A percentile compares a stretch with the other conserved stretches of the same genome.
Evolutionary conservation across 2,888 invertebrate species (phyloP).

Genomic region (Bursaphelenchus okinawaensis): DNA sequence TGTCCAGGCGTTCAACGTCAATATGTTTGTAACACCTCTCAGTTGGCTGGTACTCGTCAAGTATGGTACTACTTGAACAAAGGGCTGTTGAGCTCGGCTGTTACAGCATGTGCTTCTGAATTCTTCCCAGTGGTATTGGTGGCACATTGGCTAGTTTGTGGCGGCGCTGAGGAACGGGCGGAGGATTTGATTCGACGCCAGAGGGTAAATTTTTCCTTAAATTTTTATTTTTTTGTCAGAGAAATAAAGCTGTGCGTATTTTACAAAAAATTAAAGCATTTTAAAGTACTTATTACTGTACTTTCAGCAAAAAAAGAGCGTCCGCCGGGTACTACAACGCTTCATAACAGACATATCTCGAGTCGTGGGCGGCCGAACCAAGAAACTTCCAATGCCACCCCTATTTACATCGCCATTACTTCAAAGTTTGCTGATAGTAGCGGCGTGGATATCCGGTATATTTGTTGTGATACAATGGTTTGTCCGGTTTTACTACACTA

Average conservation of each 20-base stretch:
- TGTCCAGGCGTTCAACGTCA: constrained; percentile 50
- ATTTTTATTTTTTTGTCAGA: neutral
- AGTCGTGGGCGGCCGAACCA: constrained; percentile 36
- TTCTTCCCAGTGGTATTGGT: constrained; percentile 56
- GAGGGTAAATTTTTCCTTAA: no score
- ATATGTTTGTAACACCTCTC: constrained; percentile 45
- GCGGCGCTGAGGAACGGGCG: constrained; percentile 53
- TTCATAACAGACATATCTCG: constrained; percentile 54
- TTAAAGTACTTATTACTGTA: neutral
- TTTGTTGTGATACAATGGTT: constrained; percentile 39
- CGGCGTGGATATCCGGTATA: neutral
- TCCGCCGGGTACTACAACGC: constrained; percentile 45
- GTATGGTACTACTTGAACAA: constrained; percentile 53
- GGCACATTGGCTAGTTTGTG: constrained; percentile 54
- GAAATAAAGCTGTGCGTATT: neutral
- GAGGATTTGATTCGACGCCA: constrained; percentile 43
- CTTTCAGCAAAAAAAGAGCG: constrained; percentile 35
- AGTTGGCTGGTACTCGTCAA: constrained; percentile 49
- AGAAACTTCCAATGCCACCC: constrained; percentile 20
- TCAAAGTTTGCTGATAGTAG: neutral
- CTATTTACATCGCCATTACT: constrained; percentile 17
- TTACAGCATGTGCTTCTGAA: constrained; percentile 56
- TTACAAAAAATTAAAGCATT: neutral
- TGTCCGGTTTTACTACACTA: constrained; percentile 52
- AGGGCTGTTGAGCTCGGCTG: constrained; percentile 46